These are phyloP conservation scores for Drosophila pseudoobscura DNA, from an alignment of 1,140 invertebrate genomes.

Conservation along the genomic window DNA sequence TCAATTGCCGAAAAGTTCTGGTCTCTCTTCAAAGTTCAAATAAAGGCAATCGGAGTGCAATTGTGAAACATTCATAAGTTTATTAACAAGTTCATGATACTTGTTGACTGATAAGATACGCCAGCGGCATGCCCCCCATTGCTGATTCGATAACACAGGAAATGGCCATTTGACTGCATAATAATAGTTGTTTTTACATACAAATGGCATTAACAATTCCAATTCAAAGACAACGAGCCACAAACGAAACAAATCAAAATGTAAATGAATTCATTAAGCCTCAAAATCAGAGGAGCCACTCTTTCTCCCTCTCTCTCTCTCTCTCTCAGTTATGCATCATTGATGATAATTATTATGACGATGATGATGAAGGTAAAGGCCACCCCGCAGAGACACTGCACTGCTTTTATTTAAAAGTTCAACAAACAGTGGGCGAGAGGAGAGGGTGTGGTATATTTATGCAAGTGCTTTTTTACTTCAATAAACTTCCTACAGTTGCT, in stretches of 20 bases:
- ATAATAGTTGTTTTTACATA: background rate
- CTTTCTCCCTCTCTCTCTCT: constrained; percentile 4
- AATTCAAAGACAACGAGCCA: background rate
- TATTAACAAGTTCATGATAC: too few relatives aligned
- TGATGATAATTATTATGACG: constrained; percentile 41
- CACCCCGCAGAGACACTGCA: constrained; percentile 18
- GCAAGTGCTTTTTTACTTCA: constrained; percentile 19
- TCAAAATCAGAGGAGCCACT: constrained; percentile 17
- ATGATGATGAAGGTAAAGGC: constrained; percentile 23
- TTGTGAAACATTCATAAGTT: constrained; percentile 6
- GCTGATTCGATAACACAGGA: constrained; percentile 36
- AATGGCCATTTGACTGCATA: constrained; percentile 24
- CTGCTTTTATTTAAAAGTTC: constrained; percentile 38
- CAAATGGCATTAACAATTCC: constrained; percentile 40
- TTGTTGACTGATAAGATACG: constrained; percentile 33
- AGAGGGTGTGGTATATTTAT: constrained; percentile 1
- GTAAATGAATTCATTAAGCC: constrained; percentile 54
- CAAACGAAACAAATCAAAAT: constrained; percentile 20
- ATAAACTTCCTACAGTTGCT: constrained; percentile 33
- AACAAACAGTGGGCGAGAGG: constrained; percentile 7
- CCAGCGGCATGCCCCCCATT: background rate
- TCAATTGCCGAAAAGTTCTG: constrained; percentile 32
- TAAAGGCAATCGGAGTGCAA: constrained; percentile 10
- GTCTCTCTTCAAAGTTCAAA: constrained; percentile 22
- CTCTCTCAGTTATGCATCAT: constrained; percentile 51